Base-by-base conservation (phyloP, 2,113 vertebrate species). In the Pelusios castaneus region DNA sequence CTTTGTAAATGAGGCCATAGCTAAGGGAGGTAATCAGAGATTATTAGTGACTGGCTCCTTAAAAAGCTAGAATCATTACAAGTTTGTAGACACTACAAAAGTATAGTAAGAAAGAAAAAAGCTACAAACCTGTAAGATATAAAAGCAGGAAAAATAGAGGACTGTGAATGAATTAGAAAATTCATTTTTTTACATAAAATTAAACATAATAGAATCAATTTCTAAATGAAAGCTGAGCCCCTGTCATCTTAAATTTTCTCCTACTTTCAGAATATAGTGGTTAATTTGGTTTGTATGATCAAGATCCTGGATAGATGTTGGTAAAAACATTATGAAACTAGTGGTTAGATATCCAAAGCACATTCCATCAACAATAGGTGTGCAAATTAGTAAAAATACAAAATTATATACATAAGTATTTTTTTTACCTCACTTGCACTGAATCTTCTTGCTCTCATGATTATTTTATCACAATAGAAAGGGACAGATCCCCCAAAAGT, bases 391-490 rank as follows among this genome's bases (percentile, higher is more conserved):
- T 21, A 38, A 38, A 55, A 55, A 60, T 88, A 4, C 17, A 79
- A 90, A 80, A 80, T 17, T 43, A 49, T 29, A 67, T 75, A 82
- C 10, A 22, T 78, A 80, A 34, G 34, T 54, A 79, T 47, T 47
- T 87, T 89, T 79, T 81, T 87, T 45, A 41, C 73, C 80, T 75
- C 54, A 81, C 51, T 70, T 85, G 91, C 5, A 83, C 75, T 93
- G 89, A 93, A 81, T 12, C 52, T 63, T 17, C 56, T 87, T 95
- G 73, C 86, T 29, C 78, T 92, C 25, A 94, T 83, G 78, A 97
- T 76, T 90, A 88, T 49, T 92, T 94, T 34, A 95, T 82, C 80
- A 94, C 49, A 86, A 38, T 25, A 78, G 31, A 91, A 88, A 94
- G 86, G 2, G 78, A 92, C 92, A 79, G 73, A n/a, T 92, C 56